Evolutionary conservation across 2,797 vertebrate species (phyloP).

Genomic region (Platalea minor): DNA sequence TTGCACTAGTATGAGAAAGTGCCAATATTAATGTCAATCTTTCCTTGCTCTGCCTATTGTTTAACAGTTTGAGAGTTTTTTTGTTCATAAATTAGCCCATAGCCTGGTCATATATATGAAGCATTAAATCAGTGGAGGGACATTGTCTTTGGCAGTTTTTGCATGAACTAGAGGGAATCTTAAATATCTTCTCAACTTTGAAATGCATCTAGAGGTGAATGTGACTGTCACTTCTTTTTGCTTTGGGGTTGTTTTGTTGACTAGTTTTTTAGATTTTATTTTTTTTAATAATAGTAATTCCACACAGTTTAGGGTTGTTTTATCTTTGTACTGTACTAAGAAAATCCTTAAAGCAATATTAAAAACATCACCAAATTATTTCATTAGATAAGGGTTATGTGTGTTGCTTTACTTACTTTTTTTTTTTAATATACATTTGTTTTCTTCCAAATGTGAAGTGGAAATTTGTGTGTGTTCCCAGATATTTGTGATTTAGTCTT

Average conservation of each 20-base stretch:
- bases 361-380: neutral
- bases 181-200: neutral
- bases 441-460: neutral
- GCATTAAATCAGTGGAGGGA: neutral
- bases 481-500: neutral
- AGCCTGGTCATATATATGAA: neutral
- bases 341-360: neutral
- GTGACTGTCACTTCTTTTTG: neutral
- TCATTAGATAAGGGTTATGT: neutral
- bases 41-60: neutral
- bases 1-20: neutral
- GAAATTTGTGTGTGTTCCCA: neutral
- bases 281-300: neutral
- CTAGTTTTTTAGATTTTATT: neutral
- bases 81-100: neutral
- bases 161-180: neutral
- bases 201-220: neutral
- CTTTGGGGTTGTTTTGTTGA: neutral
- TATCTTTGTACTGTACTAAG: neutral
- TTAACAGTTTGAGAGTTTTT: neutral
- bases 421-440: neutral
- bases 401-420: rapidly evolving
- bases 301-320: neutral
- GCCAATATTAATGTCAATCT: neutral
- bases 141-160: neutral